These are phyloP conservation scores for Hypomesus transpacificus DNA, from an alignment of 2,113 vertebrate genomes.

Conservation along the genomic window DNA sequence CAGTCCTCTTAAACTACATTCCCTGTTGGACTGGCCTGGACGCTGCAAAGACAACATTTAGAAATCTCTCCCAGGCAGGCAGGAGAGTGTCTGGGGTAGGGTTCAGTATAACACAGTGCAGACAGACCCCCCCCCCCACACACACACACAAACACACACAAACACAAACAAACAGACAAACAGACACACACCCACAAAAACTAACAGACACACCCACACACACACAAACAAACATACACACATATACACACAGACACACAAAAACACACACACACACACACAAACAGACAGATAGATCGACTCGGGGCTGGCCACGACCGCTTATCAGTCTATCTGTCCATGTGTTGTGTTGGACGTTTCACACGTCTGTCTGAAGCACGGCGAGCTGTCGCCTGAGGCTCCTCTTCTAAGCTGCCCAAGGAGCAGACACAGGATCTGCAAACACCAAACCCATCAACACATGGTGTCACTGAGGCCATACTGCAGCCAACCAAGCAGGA, in stretches of 20 bases:
- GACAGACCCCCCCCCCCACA: no score
- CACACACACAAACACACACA: neutral
- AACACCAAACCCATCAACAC: constrained; percentile 33
- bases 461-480: neutral
- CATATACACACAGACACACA: neutral
- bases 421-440: constrained; percentile 36
- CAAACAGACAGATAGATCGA: neutral
- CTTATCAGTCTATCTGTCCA: no score
- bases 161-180: constrained; percentile 3
- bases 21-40: constrained; percentile 11
- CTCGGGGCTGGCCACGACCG: neutral
- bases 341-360: constrained; percentile 10
- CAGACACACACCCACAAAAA: neutral
- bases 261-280: no score
- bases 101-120: no score
- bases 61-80: no score
- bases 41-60: neutral
- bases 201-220: neutral
- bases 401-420: constrained; percentile 37
- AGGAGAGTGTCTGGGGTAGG: no score
- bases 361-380: constrained; percentile 42
- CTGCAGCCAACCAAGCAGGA: constrained; percentile 13
- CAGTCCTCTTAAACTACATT: constrained; percentile 14
- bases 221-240: constrained; percentile 4
- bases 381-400: constrained; percentile 30